phyloP scores from a whole-genome alignment of 2,888 invertebrate genomes.

The Ochropacha duplaris region DNA sequence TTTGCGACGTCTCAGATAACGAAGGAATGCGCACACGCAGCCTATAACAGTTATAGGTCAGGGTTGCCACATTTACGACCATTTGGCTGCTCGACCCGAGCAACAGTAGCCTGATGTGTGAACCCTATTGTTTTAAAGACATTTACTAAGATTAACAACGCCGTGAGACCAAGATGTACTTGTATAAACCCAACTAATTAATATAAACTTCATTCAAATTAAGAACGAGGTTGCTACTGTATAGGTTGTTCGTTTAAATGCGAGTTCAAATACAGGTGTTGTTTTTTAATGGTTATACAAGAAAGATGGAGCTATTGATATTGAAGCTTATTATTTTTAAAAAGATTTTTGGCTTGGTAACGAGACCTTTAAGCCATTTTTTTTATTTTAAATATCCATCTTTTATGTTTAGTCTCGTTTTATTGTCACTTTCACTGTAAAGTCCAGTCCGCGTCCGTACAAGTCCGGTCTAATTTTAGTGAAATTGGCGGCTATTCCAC shows the following conservation, averaged over 20 bases:
- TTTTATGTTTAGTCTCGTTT: no score
- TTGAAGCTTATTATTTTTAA: no score
- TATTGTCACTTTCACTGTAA: no score
- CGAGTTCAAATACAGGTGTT: neutral
- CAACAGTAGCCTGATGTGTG: conserved; percentile 38
- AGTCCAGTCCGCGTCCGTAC: no score
- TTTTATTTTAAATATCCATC: no score
- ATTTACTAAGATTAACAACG: conserved; percentile 5
- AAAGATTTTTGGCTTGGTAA: no score
- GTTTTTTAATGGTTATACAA: neutral
- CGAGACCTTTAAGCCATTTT: no score
- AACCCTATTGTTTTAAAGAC: conserved; percentile 38
- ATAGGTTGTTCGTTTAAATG: neutral
- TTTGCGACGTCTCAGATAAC: neutral
- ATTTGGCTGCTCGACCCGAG: conserved; percentile 17
- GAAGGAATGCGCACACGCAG: neutral
- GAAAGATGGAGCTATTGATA: no score
- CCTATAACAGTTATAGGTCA: conserved; percentile 35
- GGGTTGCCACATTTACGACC: conserved; percentile 24
- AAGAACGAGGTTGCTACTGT: neutral
- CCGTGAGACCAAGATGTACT: conserved; percentile 2
- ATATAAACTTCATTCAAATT: neutral
- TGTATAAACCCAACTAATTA: neutral
- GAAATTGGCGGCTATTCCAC: no score
- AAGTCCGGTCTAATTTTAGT: no score